Evolutionary conservation across 2,888 invertebrate species (phyloP), one percentile per base, ranked within the genome.

Genomic region (Lamellibrachia satsuma): DNA sequence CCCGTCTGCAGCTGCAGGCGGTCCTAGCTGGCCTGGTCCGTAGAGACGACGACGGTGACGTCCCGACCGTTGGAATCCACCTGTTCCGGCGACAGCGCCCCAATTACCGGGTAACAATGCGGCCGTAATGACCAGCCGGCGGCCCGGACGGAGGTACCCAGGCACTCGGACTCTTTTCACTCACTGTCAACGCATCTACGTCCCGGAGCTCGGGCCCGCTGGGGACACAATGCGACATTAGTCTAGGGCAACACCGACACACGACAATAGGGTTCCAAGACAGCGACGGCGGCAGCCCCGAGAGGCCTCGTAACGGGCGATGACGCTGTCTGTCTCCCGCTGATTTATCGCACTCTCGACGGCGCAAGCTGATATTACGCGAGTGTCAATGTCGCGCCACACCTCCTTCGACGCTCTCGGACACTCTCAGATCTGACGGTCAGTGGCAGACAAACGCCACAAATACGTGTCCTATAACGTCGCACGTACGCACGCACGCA

Each of bases 161-260:
- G 75, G 75, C 75, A 75, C 75, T 75, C 75, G 75, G 75, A 75
- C 75, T 15, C 75, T 22, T 75, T 15, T 75, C 75, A 75, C 75
- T 75, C 75, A 75, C 75, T 75, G 75, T 75, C 75, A 75, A 15
- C 22, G 75, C 75, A 22, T 15, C 75, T 9, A 6, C 75, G 75
- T 75, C 22, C 75, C 75, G 75, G 75, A 75, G 75, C 22, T 22
- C 22, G 75, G 15, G 75, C n/a, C 75, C 75, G 75, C 75, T n/a
- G 75, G 75, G 75, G 75, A 75, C 75, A 75, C 75, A 75, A 75
- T 75, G 75, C 75, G 75, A 75, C 75, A 75, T 75, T 75, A 75
- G 75, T 75, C 22, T 75, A 75, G 22, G 75, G 15, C 75, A n/a
- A 75, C 75, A 11, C 22, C 75, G 75, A 75, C 75, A 22, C 22